These are phyloP conservation scores for Lacanobia oleracea DNA, from an alignment of 2,888 invertebrate genomes.

Conservation along the genomic window DNA sequence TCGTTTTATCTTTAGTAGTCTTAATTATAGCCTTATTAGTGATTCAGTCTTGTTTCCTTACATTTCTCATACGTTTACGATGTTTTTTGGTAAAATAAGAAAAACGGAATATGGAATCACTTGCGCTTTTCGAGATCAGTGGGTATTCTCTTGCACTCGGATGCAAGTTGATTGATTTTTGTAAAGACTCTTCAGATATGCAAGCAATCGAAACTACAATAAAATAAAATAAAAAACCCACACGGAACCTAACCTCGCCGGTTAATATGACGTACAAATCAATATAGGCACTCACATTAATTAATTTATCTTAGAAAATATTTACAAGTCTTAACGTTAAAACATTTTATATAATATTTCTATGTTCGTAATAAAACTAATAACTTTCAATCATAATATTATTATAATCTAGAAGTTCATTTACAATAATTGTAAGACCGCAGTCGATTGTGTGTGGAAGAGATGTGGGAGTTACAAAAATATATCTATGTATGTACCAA, in stretches of 20 bases:
- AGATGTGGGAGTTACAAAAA: slow-evolving; percentile 47
- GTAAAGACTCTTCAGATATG: slow-evolving; percentile 32
- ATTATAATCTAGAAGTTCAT: slow-evolving; percentile 61
- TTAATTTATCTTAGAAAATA: slow-evolving; percentile 75
- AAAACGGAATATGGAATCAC: slow-evolving; percentile 31
- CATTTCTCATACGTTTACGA: slow-evolving; percentile 20
- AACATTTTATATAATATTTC: slow-evolving; percentile 62
- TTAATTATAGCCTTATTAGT: slow-evolving; percentile 62
- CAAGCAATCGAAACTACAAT: slow-evolving; percentile 26
- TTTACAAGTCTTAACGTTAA: slow-evolving; percentile 71
- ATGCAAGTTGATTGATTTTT: neutral
- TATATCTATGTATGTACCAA: slow-evolving; percentile 54
- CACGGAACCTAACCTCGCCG: slow-evolving; percentile 44
- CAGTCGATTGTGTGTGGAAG: slow-evolving; percentile 32
- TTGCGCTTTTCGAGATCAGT: slow-evolving; percentile 2
- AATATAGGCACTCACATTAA: slow-evolving; percentile 74
- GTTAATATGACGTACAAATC: slow-evolving; percentile 51
- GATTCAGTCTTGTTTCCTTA: slow-evolving; percentile 62
- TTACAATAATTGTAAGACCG: slow-evolving; percentile 45
- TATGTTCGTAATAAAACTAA: slow-evolving; percentile 62
- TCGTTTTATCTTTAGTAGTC: slow-evolving; percentile 41
- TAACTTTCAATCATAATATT: slow-evolving; percentile 64
- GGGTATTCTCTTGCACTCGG: neutral
- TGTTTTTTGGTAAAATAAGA: slow-evolving; percentile 23
- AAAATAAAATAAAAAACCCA: slow-evolving; percentile 43